Evolutionary conservation across 2,113 vertebrate species (phyloP), one percentile per base, ranked within the genome.

Genomic region (Petrocephalus zakoni): DNA sequence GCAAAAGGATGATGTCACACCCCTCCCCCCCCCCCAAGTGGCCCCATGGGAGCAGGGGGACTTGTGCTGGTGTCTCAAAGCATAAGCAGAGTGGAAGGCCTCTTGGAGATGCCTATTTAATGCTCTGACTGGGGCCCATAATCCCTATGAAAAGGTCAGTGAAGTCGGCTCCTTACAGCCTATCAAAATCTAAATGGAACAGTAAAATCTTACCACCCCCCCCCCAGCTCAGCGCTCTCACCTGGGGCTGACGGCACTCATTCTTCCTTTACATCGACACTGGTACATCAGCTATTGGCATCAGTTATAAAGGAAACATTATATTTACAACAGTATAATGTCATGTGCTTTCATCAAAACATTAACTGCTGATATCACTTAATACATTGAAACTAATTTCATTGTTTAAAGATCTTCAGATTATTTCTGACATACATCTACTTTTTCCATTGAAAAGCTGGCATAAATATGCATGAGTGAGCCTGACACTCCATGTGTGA

Each of bases 161-260:
- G 83, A 85, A 52, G 51, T 52, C 51, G 51, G 51, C 83, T 85
- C 22, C 83, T 29, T 53, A 56, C 47, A 61, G 47, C 5, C 58
- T 37, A 15, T 15, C 29, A 13, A 72, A 29, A 72, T 72, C 15
- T 72, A 34, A 72, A 72, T 21, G 58, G 58, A 25, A 64, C 22
- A 11, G 22, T 64, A 64, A 25, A 64, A 25, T 64, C 29, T n/a
- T 15, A 7, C n/a, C n/a, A 6, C 58, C 25, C 25, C 9, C 6
- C 8, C n/a, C 34, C 25, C 21, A 91, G 25, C 93, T 91, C 52
- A 94, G 88, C 89, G 0, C 46, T 37, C 68, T 15, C 58, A 68
- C 29, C 25, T 68, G 52, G 34, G 37, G 46, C 22, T 22, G 81
- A 21, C 11, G 17, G 10, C 37, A 8, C 1, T 37, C 42, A 37